Evolutionary conservation across 2,113 vertebrate species (phyloP).

Genomic region (Crotalus horridus): DNA sequence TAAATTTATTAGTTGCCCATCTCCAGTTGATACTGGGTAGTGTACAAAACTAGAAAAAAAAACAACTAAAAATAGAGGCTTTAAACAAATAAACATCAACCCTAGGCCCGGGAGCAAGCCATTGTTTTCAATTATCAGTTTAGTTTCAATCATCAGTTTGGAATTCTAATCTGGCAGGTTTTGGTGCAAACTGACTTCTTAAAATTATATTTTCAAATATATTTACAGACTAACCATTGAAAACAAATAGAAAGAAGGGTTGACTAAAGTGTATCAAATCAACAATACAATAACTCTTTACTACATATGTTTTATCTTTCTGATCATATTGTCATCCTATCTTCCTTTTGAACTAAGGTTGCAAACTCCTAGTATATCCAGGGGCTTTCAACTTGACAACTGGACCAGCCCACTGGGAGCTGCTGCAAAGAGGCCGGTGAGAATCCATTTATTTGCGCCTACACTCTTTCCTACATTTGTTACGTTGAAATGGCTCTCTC

Average conservation of each 20-base stretch:
- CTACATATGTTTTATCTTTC: background rate
- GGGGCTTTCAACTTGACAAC: slow-evolving; percentile 98
- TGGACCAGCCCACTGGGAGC: slow-evolving; percentile 95
- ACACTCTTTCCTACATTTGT: background rate
- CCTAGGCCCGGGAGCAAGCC: background rate
- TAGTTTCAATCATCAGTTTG: background rate
- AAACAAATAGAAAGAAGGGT: background rate
- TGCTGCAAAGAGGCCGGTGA: slow-evolving; percentile 90
- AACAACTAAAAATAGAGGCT: background rate
- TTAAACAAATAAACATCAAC: background rate
- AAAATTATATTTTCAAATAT: background rate
- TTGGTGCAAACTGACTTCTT: background rate
- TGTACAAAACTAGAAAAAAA: background rate
- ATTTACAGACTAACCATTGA: background rate
- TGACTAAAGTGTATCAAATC: background rate
- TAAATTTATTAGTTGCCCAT: background rate
- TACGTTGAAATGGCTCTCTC: background rate
- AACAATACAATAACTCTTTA: background rate
- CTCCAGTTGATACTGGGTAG: background rate
- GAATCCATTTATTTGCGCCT: slow-evolving; percentile 22
- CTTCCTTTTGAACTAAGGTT: slow-evolving; percentile 70
- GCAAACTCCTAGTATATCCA: slow-evolving; percentile 91
- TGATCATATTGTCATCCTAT: background rate
- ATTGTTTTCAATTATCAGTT: background rate
- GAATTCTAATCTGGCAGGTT: background rate